phyloP scores from a whole-genome alignment of 2,113 vertebrate species.

The Oryzias javanicus region DNA sequence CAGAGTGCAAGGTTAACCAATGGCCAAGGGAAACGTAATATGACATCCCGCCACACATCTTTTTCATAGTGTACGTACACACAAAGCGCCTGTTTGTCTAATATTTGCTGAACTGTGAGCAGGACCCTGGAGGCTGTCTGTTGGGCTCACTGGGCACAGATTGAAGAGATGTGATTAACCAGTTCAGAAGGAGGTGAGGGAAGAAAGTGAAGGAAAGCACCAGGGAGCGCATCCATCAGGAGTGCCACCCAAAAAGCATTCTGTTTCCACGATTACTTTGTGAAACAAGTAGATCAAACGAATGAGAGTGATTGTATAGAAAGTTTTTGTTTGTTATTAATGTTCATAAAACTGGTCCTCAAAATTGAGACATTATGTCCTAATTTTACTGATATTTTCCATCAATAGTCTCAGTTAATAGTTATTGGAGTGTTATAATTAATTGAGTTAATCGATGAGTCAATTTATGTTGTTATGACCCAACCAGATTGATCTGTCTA shows the following conservation, averaged over 20 bases:
- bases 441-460: no score
- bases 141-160: constrained; percentile 43
- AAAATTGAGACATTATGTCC: no score
- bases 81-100: constrained; percentile 31
- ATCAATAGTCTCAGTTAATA: no score
- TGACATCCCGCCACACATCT: constrained; percentile 49
- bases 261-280: constrained; percentile 23
- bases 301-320: not conserved
- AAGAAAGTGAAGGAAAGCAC: constrained; percentile 29
- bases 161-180: constrained; percentile 62
- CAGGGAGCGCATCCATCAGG: constrained; percentile 38
- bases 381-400: no score
- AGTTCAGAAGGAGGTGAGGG: constrained; percentile 57
- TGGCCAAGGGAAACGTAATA: constrained; percentile 64
- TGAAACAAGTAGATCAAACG: constrained; percentile 5
- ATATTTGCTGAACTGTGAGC: constrained; percentile 33
- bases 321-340: no score
- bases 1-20: constrained; percentile 58
- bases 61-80: constrained; percentile 23
- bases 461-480: no score
- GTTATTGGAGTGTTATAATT: no score
- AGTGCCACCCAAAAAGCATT: constrained; percentile 39
- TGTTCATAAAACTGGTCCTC: no score
- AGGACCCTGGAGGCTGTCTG: constrained; percentile 49
- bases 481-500: no score